Conservation (phyloP, 1,140 invertebrate species). For the Heliconius himera region DNA sequence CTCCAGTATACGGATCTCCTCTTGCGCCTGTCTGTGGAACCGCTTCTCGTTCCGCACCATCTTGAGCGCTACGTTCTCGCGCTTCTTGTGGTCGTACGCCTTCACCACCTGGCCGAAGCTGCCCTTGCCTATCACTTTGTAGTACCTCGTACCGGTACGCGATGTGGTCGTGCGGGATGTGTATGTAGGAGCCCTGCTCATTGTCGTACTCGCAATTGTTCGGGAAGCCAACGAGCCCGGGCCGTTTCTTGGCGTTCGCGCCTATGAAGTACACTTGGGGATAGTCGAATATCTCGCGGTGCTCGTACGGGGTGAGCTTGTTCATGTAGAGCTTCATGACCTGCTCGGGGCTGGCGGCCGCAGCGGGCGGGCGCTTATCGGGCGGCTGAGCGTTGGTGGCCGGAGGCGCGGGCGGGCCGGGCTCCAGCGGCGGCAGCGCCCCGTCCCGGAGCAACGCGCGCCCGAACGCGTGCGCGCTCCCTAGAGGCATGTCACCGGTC, state of each 20-base stretch:
- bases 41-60: conserved; percentile 99
- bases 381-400: conserved; percentile 68
- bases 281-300: conserved; percentile 96
- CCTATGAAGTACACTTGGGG: conserved; percentile 98
- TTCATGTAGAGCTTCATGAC: conserved; percentile 97
- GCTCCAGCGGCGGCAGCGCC: conserved; percentile 74
- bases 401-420: conserved; percentile 69
- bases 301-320: conserved; percentile 96
- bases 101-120: conserved; percentile 99
- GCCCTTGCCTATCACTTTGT: conserved; percentile 99
- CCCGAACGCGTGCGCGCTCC: conserved; percentile 78
- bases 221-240: conserved; percentile 91
- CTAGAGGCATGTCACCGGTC: conserved; percentile 78
- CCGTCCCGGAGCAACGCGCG: conserved; percentile 76
- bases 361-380: conserved; percentile 84
- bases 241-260: conserved; percentile 96
- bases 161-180: conserved; percentile 98
- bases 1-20: conserved; percentile 98
- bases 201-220: conserved; percentile 97
- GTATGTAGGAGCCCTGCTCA: conserved; percentile 98
- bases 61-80: conserved; percentile 97
- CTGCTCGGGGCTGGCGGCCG: conserved; percentile 92
- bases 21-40: conserved; percentile 99
- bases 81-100: conserved; percentile 98
- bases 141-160: conserved; percentile 98